phyloP scores from a whole-genome alignment of 1,140 invertebrate genomes.

The Tetranychus urticae region DNA sequence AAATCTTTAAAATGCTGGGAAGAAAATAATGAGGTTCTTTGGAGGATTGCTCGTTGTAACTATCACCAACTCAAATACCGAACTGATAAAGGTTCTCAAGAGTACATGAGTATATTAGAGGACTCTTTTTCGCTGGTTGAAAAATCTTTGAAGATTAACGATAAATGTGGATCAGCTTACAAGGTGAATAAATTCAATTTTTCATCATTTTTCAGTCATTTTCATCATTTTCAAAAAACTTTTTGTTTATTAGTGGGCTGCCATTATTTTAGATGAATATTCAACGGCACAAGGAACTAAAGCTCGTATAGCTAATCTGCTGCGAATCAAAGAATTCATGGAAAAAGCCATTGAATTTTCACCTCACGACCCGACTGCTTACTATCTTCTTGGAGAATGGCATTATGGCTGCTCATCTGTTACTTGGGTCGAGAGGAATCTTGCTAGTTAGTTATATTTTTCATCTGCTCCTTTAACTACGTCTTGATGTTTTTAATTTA shows the following conservation, averaged over 20 bases:
- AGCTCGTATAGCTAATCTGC: background rate
- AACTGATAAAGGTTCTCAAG: background rate
- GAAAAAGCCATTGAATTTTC: slow-evolving; percentile 7
- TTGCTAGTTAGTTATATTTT: background rate
- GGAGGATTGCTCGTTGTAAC: slow-evolving; percentile 4
- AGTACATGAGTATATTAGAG: background rate
- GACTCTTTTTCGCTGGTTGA: background rate
- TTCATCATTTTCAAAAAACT: background rate
- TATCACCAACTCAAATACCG: slow-evolving; percentile 4
- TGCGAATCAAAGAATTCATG: slow-evolving; percentile 4
- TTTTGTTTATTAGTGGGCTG: slow-evolving; percentile 1
- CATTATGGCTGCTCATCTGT: slow-evolving; percentile 6
- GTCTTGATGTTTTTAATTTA: background rate
- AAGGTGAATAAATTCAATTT: background rate
- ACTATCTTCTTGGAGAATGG: slow-evolving; percentile 8
- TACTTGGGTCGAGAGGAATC: slow-evolving; percentile 6
- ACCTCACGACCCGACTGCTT: slow-evolving; percentile 4
- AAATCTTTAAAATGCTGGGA: slow-evolving; percentile 2
- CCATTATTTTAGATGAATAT: slow-evolving; percentile 3
- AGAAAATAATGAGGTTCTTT: background rate
- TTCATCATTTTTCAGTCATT: background rate
- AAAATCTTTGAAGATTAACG: background rate
- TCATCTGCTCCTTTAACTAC: background rate
- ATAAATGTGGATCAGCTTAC: slow-evolving; percentile 4
- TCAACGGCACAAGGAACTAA: slow-evolving; percentile 1